Evolutionary conservation across 1,140 invertebrate genomes (phyloP), one percentile per base, ranked within the genome.

Genomic region (Daktulosphaira vitifoliae): DNA sequence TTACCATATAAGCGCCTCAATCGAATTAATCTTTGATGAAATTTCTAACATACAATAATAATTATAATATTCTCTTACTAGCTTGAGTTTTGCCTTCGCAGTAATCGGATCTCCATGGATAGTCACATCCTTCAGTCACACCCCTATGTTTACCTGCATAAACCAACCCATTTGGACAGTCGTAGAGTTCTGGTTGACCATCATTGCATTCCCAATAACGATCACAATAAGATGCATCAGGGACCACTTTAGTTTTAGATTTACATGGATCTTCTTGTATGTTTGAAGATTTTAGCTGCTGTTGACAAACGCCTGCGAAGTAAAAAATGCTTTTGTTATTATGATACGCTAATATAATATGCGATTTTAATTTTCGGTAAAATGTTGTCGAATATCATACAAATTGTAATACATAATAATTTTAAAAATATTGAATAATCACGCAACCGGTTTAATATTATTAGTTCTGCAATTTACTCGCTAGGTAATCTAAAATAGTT

Each of bases 91-190:
- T 87, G 59, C 79, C 80, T 68, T 89, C 87, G 75, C 89, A 92
- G 73, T 90, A 91, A 72, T 89, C 87, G 3, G 88, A 86, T 68
- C 88, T 80, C 88, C 89, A 90, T 0, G 90, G 89, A 72, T 92
- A 92, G 76, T 92, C 89, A 71, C 90, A 91, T 4, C 88, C 88
- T 73, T 91, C 88, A 1, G 88, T 88, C 1, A 91, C 87, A 2
- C 89, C 89, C 25, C 88, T 78, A 71, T 90, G 85, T 73, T 90
- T 90, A 0, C 90, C 90, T 29, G 90, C 88, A 76, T 89, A 94
- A 3, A 92, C 90, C 26, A 92, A 75, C 7, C 90, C 90, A 71
- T 92, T 94, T 33, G 90, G 90, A 74, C 90, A 94, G 76, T 92
- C 88, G 73, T 89, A 90, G 33, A 90, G 76, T 67, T 90, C 85